Base-by-base conservation (phyloP, 2,797 vertebrate genomes). In the Discoglossus pictus region DNA sequence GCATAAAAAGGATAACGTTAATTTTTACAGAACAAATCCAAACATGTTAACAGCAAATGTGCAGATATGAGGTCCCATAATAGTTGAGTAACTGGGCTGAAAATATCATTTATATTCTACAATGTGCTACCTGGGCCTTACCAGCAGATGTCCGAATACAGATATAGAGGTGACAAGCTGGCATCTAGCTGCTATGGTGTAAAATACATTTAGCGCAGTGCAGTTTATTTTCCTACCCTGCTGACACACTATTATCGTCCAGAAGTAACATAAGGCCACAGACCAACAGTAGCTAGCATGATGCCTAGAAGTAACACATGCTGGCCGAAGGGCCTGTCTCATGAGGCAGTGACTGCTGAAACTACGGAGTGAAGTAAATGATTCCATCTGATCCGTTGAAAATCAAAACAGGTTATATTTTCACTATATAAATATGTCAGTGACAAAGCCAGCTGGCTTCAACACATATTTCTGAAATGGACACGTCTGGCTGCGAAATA, bases 321-420 rank as follows among this genome's bases (percentile, higher is more conserved):
- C 65, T 76, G 58, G 58, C 65, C 64, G 51, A 77, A 63, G 34
- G 67, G 54, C 34, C 4, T 79, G 80, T 44, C 72, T 76, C 73
- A 61, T 38, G 73, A 82, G 76, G 74, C 67, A 12, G 7, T 23
- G 34, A 38, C 62, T 74, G 61, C 61, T 75, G 74, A 79, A 85
- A 72, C 68, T 74, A 67, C 61, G 46, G 72, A 66, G 34, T 58
- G 47, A 2, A 34, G 66, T 84, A 81, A 86, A 60, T 82, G 76
- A 77, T 85, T 83, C 80, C 85, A 85, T 82, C 75, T 84, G 85
- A 84, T 73, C 68, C 58, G 51, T 36, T 72, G 76, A 81, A 78
- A 83, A 73, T 78, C 67, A 65, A 67, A 61, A 55, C 72, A 75
- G 71, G 63, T 75, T 84, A 34, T 77, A 80, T 79, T 85, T 84